Conservation (phyloP, 2,888 invertebrate species). For the Acanthoscelides obtectus region DNA sequence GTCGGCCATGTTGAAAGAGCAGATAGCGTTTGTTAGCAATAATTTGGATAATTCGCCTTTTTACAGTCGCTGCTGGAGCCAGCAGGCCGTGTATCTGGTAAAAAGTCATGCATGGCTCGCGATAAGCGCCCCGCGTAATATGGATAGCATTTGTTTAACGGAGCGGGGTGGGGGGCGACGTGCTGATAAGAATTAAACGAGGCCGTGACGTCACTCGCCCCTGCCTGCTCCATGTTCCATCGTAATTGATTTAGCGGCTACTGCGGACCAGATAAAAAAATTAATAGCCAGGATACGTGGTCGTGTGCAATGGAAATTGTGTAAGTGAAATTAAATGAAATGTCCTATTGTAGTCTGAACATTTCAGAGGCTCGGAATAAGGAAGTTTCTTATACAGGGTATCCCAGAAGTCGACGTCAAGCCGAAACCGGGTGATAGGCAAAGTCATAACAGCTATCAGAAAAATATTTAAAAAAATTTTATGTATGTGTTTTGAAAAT, state of each 20-base stretch:
- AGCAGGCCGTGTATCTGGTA: slow-evolving; percentile 21
- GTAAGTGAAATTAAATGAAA: too few relatives aligned
- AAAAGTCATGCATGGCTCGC: slow-evolving; percentile 35
- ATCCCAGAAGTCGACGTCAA: too few relatives aligned
- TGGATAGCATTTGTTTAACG: slow-evolving; percentile 37
- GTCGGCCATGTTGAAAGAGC: not conserved
- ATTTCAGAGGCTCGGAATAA: too few relatives aligned
- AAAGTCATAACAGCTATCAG: too few relatives aligned
- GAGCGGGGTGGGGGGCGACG: slow-evolving; percentile 16
- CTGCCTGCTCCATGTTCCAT: slow-evolving; percentile 18
- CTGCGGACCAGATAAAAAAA: slow-evolving; percentile 19
- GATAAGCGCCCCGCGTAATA: slow-evolving; percentile 32
- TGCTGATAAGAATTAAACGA: slow-evolving; percentile 35
- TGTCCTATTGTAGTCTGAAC: too few relatives aligned
- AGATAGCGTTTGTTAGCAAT: not conserved
- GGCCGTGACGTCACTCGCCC: slow-evolving; percentile 30
- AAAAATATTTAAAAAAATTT: too few relatives aligned
- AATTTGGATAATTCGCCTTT: not conserved
- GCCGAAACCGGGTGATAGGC: too few relatives aligned
- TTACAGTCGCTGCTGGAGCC: not conserved
- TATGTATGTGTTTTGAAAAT: too few relatives aligned
- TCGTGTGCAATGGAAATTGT: too few relatives aligned
- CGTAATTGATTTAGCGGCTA: slow-evolving; percentile 34
- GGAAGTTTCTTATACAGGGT: too few relatives aligned
- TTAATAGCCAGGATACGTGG: slow-evolving; percentile 18